These are phyloP conservation scores for Aleiodes sp. DNA, from an alignment of 1,140 invertebrate genomes.

Conservation along the genomic window DNA sequence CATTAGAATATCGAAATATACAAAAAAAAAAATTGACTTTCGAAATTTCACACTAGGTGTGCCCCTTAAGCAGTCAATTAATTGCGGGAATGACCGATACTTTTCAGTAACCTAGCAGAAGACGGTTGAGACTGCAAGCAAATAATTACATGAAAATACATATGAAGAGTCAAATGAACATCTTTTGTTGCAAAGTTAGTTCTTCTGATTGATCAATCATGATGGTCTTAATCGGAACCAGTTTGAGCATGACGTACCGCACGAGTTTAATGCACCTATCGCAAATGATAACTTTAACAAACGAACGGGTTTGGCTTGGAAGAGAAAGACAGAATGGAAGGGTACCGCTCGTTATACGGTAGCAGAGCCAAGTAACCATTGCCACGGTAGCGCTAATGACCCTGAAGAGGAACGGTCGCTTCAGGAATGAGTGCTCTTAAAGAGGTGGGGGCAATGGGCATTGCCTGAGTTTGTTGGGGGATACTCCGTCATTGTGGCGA, in stretches of 20 bases:
- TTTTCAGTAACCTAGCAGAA: too few species aligned
- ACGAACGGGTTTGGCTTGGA: background rate
- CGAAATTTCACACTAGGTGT: too few species aligned
- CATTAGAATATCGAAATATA: too few species aligned
- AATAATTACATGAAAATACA: too few species aligned
- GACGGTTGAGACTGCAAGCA: too few species aligned
- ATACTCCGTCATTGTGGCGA: background rate
- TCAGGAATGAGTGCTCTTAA: too few species aligned
- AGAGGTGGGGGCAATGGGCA: constrained; percentile 15
- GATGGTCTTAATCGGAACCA: background rate
- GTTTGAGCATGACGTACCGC: background rate
- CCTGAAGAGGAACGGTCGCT: constrained; percentile 8
- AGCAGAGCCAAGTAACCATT: constrained; percentile 29
- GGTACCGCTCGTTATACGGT: constrained; percentile 37
- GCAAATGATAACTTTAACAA: constrained; percentile 19
- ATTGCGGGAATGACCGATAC: too few species aligned
- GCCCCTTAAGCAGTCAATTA: too few species aligned
- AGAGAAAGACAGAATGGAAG: constrained; percentile 1
- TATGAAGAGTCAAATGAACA: background rate
- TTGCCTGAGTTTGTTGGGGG: constrained; percentile 1
- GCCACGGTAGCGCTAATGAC: constrained; percentile 27
- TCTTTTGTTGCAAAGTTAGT: background rate
- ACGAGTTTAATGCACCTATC: background rate
- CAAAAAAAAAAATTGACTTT: too few species aligned
- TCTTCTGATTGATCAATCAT: background rate